Percentiles rank a stretch among this genome's conserved stretches.
Conservation (phyloP, 2,113 vertebrate species). For the Eurypyga helias region DNA sequence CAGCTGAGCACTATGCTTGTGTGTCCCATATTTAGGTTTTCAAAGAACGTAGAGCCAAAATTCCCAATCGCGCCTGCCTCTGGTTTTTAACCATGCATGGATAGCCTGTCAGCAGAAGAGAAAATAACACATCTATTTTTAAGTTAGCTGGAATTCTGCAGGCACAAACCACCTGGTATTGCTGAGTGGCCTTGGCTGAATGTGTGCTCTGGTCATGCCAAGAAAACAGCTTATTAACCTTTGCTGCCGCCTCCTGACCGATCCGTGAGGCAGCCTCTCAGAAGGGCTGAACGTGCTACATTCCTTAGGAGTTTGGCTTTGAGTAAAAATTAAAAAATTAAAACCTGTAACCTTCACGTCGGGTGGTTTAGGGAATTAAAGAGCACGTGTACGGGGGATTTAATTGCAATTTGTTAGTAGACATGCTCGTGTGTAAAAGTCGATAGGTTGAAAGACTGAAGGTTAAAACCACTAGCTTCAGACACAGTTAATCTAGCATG, state of each 20-base stretch:
- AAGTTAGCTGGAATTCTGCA: slow-evolving; percentile 80
- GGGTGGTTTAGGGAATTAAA: not conserved
- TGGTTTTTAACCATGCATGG: slow-evolving; percentile 82
- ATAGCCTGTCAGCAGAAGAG: slow-evolving; percentile 84
- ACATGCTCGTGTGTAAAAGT: not conserved
- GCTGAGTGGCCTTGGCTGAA: not conserved
- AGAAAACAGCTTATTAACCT: not conserved
- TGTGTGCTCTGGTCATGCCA: not conserved
- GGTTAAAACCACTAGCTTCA: not conserved
- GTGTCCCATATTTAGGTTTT: slow-evolving; percentile 64
- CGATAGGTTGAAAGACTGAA: not conserved
- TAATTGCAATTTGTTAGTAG: not conserved
- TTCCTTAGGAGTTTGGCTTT: not conserved
- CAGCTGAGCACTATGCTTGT: not conserved
- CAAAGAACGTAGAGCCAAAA: slow-evolving; percentile 69
- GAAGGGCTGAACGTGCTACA: not conserved
- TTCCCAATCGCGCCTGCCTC: slow-evolving; percentile 59
- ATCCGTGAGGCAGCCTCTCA: not conserved
- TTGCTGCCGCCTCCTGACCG: slow-evolving; percentile 70
- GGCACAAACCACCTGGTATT: slow-evolving; percentile 43
- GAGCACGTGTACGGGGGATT: not conserved
- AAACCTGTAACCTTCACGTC: too few species aligned
- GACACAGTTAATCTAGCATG: not conserved
- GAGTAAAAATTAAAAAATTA: too few species aligned
- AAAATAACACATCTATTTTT: slow-evolving; percentile 92